Percentiles rank a stretch among this genome's conserved stretches.
phyloP scores from a whole-genome alignment of 2,113 vertebrate species.

The Perognathus longimembris region DNA sequence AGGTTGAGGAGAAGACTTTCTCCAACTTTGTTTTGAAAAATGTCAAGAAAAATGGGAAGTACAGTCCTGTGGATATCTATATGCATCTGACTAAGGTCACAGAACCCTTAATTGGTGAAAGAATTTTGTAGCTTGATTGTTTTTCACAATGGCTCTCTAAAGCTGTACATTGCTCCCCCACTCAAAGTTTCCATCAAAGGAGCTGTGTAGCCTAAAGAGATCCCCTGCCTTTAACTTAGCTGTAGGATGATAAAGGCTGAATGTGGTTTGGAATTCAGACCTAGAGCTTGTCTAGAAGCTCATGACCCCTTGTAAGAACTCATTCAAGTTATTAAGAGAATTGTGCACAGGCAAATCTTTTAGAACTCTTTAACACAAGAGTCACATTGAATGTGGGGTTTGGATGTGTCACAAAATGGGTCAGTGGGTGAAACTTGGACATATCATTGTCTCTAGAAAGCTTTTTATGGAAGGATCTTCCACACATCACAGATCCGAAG shows the following conservation, averaged over 20 bases:
- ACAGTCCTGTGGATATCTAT: not conserved
- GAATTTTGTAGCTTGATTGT: not conserved
- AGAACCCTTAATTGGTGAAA: not conserved
- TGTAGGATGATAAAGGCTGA: not conserved
- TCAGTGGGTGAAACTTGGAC: not conserved
- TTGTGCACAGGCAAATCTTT: not conserved
- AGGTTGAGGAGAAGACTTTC: not conserved
- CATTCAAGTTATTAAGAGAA: constrained; percentile 4
- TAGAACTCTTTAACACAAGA: constrained; percentile 32
- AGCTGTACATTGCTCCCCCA: not conserved
- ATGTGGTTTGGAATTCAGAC: not conserved
- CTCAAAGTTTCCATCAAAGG: not conserved
- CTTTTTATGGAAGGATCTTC: not conserved
- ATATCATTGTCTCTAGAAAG: constrained; percentile 15
- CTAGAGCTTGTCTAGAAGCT: not conserved
- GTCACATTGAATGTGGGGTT: constrained; percentile 35
- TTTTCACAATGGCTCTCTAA: not conserved
- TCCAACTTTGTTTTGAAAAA: constrained; percentile 28
- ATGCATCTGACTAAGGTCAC: not conserved
- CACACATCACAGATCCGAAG: not conserved
- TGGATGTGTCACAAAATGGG: not conserved
- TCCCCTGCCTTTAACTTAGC: not conserved
- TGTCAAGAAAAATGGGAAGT: not conserved
- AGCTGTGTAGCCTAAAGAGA: not conserved
- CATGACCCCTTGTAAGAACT: not conserved